Base-by-base conservation (phyloP, 1,140 invertebrate genomes). In the Drosophila fuyamai region DNA sequence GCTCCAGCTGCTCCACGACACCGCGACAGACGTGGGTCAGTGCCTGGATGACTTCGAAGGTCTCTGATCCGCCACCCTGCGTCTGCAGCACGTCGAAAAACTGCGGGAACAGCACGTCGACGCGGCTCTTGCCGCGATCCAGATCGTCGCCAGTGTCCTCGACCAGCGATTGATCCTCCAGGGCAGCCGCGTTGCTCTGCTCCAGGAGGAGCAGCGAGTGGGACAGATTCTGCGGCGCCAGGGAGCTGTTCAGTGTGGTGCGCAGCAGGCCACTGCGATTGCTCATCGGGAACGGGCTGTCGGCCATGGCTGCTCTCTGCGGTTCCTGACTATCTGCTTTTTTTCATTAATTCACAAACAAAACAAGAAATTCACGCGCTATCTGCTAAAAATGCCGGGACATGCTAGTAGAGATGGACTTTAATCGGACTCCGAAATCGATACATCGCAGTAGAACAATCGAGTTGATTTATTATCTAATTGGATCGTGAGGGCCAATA, bases 41-140 rank as follows among this genome's bases (percentile, higher is more conserved):
- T 78, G 95, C 93, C 2, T 93, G 93, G 23, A 95, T 79, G 2
- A 93, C 93, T 36, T 95, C 94, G 50, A 95, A 94, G 9, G 94
- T 86, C 65, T 95, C 94, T 12, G 92, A 76, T 36, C 93, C 93
- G 23, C 93, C 93, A 4, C 92, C 91, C 44, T 94, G 93, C 1
- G 90, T 74, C 54, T 95, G 95, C 5, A 95, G 79, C 12, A 94
- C 93, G 56, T 95, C 94, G 48, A 94, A 92, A 73, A 95, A 95
- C 55, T 95, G 94, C 13, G 93, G 91, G 72, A 94, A 95, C 3
- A 95, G 91, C 48, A 93, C 93, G 27, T 94, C 93, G 7, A 93
- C 89, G 14, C 93, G 93, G 54, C 63, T 23, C 27, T 48, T 66
- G 4, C 83, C 83, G 5, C 65, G 62, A 32, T 89, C 76, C 41